Evolutionary conservation across 2,113 vertebrate genomes (phyloP), one percentile per base, ranked within the genome.

Genomic region (Xyrauchen texanus): DNA sequence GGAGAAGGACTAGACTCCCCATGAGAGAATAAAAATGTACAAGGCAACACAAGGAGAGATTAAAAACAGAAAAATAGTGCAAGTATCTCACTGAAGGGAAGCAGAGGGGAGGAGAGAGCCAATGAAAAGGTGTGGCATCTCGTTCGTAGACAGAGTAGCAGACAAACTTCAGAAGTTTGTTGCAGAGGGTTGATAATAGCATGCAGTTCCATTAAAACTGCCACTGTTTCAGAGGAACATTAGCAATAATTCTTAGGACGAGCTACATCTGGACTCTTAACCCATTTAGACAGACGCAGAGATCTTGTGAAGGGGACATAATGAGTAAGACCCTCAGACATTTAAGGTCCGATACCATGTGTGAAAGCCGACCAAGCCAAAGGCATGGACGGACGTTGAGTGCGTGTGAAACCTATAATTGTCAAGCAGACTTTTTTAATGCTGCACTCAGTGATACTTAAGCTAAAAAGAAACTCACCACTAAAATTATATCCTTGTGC

Each of bases 11-110:
- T 67, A 51, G 67, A 70, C 49, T 78, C 76, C 67, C 60, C n/a
- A 57, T 45, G 52, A 55, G 51, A 79, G 52, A 7, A 60, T 9
- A 51, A 65, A 49, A 79, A 53, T 10, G 78, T 44, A 73, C 44
- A 80, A 71, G 52, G 46, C 66, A 52, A 53, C 16, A 6, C 8
- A 12, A 80, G 63, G 53, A 58, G 44, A 80, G 78, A 80, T 67
- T 73, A 49, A 66, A 80, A 74, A 55, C 58, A 78, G 67, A 68
- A 68, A 66, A 61, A 15, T 7, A 21, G 13, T 9, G 4, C 13
- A 8, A 72, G 44, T 4, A 47, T 78, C 66, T 78, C 66, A 45
- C 5, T 6, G 42, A 78, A 47, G 58, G 21, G 57, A 62, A 61
- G 65, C 57, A 4, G 66, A n/a, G 13, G 21, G 58, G 68, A 72